Conservation (phyloP, 2,888 invertebrate species). For the Marronus borbonicus region DNA sequence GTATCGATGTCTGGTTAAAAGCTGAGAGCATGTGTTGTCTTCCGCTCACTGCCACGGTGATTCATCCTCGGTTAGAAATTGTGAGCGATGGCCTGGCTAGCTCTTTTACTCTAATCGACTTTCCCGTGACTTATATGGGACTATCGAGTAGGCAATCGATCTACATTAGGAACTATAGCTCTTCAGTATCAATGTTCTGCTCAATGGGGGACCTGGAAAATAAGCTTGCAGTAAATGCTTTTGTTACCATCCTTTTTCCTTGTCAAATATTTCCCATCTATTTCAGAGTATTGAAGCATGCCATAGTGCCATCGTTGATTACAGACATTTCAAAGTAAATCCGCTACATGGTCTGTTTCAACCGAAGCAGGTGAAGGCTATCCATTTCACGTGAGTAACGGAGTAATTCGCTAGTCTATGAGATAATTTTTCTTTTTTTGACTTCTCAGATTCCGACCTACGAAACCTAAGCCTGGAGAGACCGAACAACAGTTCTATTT, state of each 20-base stretch:
- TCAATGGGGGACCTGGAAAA: slow-evolving; percentile 65
- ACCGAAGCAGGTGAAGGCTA: slow-evolving; percentile 49
- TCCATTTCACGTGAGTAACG: slow-evolving; percentile 51
- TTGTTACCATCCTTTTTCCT: background rate
- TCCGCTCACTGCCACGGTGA: slow-evolving; percentile 63
- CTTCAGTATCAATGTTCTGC: slow-evolving; percentile 67
- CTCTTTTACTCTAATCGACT: slow-evolving; percentile 69
- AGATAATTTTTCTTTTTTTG: slow-evolving; percentile 43
- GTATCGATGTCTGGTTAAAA: slow-evolving; percentile 71
- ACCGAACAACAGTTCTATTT: slow-evolving; percentile 66
- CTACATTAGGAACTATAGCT: slow-evolving; percentile 69
- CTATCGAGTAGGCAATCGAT: slow-evolving; percentile 64
- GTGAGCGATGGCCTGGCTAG: slow-evolving; percentile 66
- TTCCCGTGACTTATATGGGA: slow-evolving; percentile 67
- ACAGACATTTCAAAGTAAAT: slow-evolving; percentile 38
- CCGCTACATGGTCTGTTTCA: slow-evolving; percentile 48
- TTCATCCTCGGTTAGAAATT: slow-evolving; percentile 65
- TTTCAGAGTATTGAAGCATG: slow-evolving; percentile 54
- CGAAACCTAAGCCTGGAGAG: slow-evolving; percentile 60
- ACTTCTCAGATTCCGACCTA: slow-evolving; percentile 57
- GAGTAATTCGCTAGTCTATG: too few relatives aligned
- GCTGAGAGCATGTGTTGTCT: slow-evolving; percentile 64
- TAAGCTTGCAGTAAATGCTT: slow-evolving; percentile 63
- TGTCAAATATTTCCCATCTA: slow-evolving; percentile 11
- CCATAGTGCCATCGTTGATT: background rate